These are phyloP conservation scores for Parotia lawesii DNA, from an alignment of 2,113 vertebrate genomes.

Conservation along the genomic window DNA sequence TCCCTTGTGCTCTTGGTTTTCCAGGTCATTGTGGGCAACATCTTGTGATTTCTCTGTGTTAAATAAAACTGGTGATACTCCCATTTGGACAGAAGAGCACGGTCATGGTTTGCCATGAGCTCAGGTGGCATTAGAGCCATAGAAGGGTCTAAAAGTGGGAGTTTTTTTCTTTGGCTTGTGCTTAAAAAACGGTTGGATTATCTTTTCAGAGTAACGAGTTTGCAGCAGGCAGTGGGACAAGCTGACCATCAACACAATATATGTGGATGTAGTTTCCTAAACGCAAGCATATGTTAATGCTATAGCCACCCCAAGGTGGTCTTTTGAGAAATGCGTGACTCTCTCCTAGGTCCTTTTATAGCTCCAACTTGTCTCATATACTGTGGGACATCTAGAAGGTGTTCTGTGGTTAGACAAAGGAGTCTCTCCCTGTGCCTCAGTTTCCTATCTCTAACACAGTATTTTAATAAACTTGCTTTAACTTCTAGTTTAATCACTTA, in stretches of 20 bases:
- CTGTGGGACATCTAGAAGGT: background rate
- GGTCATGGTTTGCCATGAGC: background rate
- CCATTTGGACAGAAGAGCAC: accelerated
- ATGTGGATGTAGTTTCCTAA: background rate
- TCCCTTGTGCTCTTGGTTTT: background rate
- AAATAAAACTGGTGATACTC: background rate
- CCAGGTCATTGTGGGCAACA: background rate
- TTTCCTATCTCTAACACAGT: background rate
- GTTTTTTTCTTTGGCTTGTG: accelerated
- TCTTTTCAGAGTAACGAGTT: background rate
- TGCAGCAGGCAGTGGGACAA: background rate
- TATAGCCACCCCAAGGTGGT: background rate
- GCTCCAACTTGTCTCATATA: background rate
- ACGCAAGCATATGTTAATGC: background rate
- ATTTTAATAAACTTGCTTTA: background rate
- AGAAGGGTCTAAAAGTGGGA: background rate
- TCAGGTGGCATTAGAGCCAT: background rate
- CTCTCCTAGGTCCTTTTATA: background rate
- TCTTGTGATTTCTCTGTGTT: background rate
- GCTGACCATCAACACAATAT: accelerated
- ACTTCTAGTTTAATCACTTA: background rate
- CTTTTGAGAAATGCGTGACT: background rate
- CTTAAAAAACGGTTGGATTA: background rate
- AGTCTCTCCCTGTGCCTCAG: background rate
- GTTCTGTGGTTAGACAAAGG: background rate